Evolutionary conservation across 2,888 invertebrate species (phyloP).

Genomic region (Leptopilina drosophilae): DNA sequence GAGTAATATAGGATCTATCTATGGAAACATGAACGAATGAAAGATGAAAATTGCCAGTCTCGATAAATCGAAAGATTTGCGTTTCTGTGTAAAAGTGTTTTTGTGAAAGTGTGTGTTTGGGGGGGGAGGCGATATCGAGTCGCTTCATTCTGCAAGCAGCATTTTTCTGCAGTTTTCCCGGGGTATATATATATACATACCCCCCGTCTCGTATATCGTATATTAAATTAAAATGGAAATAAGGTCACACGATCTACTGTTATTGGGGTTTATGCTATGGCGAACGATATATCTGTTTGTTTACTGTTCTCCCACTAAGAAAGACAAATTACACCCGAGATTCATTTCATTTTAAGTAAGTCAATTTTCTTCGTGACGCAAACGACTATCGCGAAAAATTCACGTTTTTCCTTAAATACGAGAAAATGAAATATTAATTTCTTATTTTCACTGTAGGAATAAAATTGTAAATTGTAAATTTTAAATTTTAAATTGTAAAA

Average conservation of each 20-base stretch:
- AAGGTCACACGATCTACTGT: constrained; percentile 31
- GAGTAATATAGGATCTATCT: neutral
- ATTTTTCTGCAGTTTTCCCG: constrained; percentile 33
- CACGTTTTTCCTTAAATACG: too few species aligned
- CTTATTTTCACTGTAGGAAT: too few species aligned
- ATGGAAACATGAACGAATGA: constrained; percentile 20
- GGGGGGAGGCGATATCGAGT: constrained; percentile 24
- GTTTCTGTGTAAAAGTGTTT: too few species aligned
- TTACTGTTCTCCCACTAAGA: neutral
- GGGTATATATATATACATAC: neutral
- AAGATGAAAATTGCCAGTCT: constrained; percentile 39
- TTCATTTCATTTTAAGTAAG: constrained; percentile 4
- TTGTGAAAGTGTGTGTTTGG: neutral
- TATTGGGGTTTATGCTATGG: constrained; percentile 32
- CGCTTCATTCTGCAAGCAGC: constrained; percentile 21
- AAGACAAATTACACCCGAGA: constrained; percentile 24
- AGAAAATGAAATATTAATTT: too few species aligned
- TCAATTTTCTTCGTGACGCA: constrained; percentile 3
- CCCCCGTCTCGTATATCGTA: neutral
- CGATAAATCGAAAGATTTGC: constrained; percentile 40
- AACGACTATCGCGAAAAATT: too few species aligned
- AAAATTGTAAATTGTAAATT: too few species aligned
- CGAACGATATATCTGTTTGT: constrained; percentile 33
- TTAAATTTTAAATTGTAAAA: too few species aligned
- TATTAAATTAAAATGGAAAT: constrained; percentile 41